Conservation (phyloP, 1,140 invertebrate genomes). For the Drosophila nigromelanica region DNA sequence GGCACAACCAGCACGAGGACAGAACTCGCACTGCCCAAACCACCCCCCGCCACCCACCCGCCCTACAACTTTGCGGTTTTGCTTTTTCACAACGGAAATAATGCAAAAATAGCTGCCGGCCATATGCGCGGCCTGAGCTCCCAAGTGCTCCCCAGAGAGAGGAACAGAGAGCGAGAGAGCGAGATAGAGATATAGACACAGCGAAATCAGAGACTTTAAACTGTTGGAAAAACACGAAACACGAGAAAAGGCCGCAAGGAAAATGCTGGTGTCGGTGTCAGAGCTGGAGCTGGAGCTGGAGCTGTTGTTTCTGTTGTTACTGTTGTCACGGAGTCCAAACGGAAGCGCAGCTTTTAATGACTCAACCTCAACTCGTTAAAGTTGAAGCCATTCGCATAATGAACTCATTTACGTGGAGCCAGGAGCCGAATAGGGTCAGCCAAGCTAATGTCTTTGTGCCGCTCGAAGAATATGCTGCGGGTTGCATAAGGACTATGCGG, state of each 20-base stretch:
- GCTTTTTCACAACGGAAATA: constrained; percentile 67
- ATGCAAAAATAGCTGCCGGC: constrained; percentile 80
- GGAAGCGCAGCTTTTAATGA: constrained; percentile 71
- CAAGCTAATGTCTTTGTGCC: constrained; percentile 14
- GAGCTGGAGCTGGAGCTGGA: neutral
- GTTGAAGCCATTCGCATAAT: constrained; percentile 71
- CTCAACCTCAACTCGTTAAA: constrained; percentile 71
- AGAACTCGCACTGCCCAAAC: neutral
- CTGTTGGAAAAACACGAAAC: constrained; percentile 28
- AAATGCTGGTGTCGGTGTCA: constrained; percentile 31
- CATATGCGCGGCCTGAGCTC: constrained; percentile 31
- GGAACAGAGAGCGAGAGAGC: constrained; percentile 1
- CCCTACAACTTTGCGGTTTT: constrained; percentile 48
- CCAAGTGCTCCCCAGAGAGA: constrained; percentile 63
- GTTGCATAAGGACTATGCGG: too few species aligned
- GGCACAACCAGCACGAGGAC: constrained; percentile 39
- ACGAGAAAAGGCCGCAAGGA: constrained; percentile 40
- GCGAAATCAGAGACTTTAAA: constrained; percentile 54
- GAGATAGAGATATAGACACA: neutral
- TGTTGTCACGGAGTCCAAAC: constrained; percentile 29
- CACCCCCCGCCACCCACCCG: neutral
- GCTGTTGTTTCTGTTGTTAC: constrained; percentile 4
- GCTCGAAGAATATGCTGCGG: too few species aligned
- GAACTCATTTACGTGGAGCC: constrained; percentile 65
- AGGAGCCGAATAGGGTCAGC: constrained; percentile 33